Evolutionary conservation across 2,113 vertebrate genomes (phyloP), one percentile per base, ranked within the genome.

Genomic region (Phodopus roborovskii): DNA sequence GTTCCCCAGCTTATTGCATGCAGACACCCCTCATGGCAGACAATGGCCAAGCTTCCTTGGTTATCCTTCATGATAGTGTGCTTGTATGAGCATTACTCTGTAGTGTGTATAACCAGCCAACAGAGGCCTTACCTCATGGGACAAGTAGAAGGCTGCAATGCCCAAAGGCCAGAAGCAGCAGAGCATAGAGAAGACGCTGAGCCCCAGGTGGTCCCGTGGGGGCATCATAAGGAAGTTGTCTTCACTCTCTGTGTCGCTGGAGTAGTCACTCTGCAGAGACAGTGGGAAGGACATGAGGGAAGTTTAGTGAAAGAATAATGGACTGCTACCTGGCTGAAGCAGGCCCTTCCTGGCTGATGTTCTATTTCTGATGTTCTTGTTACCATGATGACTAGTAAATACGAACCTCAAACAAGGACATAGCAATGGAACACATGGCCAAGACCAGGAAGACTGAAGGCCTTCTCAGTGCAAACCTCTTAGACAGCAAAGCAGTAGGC

Each of bases 91-190:
- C 5, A 64, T 30, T 3, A 20, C 42, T 6, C 12, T 0, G 3
- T 0, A 50, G 11, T 0, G 3, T 1, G 0, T 85, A 66, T 19
- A 30, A 39, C 62, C 6, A n/a, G 13, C 28, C 2, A 4, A 36
- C 0, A 0, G 62, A 36, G 16, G 33, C 78, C 93, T 98, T 98
- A 99, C 99, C 99, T 99, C 98, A 0, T 99, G 99, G 5, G 99
- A 99, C 97, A 99, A 97, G 98, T 99, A 99, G 98, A 99, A 99
- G 96, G 99, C 99, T 1, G 99, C 99, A 3, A 99, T 99, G 94
- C 99, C 99, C 91, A 99, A 97, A 0, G 99, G 99, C 99, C 99
- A 99, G 98, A 99, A 99, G 98, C 99, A 99, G 98, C 99, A 99
- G 96, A 99, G 99, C 99, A 99, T 99, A 98, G 99, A 99, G 98